phyloP scores from a whole-genome alignment of 2,113 vertebrate genomes.

The Labeo catla region DNA sequence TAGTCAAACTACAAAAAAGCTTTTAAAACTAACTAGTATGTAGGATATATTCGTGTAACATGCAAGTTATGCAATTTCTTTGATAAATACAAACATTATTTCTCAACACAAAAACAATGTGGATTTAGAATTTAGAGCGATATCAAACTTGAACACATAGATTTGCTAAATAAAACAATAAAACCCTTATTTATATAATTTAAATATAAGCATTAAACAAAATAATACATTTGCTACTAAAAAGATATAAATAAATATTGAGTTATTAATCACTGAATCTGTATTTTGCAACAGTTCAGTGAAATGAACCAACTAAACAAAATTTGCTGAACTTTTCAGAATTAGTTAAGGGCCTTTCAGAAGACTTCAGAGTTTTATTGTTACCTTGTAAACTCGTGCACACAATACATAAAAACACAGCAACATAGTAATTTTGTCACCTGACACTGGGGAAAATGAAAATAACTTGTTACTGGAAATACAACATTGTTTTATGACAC shows the following conservation, averaged over 20 bases:
- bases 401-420: neutral
- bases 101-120: neutral
- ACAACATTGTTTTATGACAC: neutral
- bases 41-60: neutral
- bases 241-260: too few relatives aligned
- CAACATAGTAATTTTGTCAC: neutral
- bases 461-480: neutral
- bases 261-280: neutral
- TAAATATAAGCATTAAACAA: neutral
- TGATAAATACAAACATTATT: neutral
- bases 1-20: too few relatives aligned
- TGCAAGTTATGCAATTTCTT: neutral
- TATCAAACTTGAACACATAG: neutral
- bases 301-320: neutral
- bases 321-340: neutral
- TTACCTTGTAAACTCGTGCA: neutral
- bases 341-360: neutral
- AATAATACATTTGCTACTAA: too few relatives aligned
- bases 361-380: neutral
- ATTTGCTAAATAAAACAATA: neutral
- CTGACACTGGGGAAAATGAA: neutral
- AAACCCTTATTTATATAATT: neutral
- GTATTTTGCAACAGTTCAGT: neutral
- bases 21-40: neutral
- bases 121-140: neutral